Evolutionary conservation across 2,888 invertebrate species (phyloP), one percentile per base, ranked within the genome.

Genomic region (Halictus quadricinctus): DNA sequence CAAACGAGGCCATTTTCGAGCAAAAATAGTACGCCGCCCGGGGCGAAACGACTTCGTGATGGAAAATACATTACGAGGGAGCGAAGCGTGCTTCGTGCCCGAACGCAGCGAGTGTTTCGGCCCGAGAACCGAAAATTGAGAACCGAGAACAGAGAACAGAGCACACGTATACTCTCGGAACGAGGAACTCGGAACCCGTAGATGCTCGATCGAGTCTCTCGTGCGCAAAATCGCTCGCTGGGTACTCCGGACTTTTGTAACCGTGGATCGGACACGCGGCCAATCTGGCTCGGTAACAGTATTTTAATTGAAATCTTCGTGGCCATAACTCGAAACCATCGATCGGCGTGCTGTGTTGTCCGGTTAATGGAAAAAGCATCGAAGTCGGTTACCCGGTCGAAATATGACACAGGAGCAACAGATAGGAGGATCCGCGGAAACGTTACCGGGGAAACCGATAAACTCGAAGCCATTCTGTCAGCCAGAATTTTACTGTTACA

Each of bases 11-110:
- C 86, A 90, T 90, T 90, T 87, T 85, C 85, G 76, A 72, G 80
- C 77, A 87, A 86, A 87, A 88, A 88, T 86, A 86, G 73, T 80
- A 73, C 79, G 73, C 78, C 54, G 76, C 88, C 85, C 72, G 78
- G 36, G 82, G 90, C 86, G 75, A 84, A 86, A 84, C 79, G 87
- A 83, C 80, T 83, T 76, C 76, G 79, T 83, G 90, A 88, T 90
- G 89, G 90, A 89, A 91, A 92, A 91, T 91, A 89, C 87, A 88
- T 88, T 88, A 88, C 85, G 83, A 85, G 89, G 72, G 76, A 87
- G 80, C 81, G 83, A 75, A 81, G 83, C 79, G 81, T 64, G 70
- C 75, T 74, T 60, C 72, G 0, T 12, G 36, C 48, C 12, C 12
- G 58, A 18, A 69, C 69, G 41, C 81, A 79, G 84, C 64, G 15